These are phyloP conservation scores for Oreochromis mossambicus DNA, from an alignment of 2,797 vertebrate species.

Conservation along the genomic window DNA sequence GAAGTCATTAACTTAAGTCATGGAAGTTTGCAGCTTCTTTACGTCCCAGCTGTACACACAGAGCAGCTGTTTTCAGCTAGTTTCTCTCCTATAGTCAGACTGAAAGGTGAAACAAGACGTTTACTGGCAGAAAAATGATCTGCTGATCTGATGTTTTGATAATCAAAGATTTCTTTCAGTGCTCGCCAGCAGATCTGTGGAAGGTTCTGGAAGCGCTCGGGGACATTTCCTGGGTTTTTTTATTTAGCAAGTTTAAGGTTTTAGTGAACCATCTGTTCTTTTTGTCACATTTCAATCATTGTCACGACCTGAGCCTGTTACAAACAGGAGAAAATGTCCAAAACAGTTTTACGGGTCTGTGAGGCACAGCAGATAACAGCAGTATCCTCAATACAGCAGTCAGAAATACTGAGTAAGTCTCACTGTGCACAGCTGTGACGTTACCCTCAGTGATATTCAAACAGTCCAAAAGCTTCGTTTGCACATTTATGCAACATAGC, in stretches of 20 bases:
- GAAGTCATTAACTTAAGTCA: background rate
- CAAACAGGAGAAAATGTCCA: background rate
- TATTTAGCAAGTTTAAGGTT: background rate
- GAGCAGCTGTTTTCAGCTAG: background rate
- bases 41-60: background rate
- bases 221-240: background rate
- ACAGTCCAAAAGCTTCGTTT: background rate
- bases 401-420: background rate
- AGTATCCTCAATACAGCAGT: rapidly evolving
- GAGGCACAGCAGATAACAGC: background rate
- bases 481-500: background rate
- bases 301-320: background rate
- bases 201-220: background rate
- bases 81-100: background rate
- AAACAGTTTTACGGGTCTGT: too few species aligned
- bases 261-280: background rate
- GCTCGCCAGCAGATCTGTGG: background rate
- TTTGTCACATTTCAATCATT: background rate
- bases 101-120: background rate
- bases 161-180: rapidly evolving
- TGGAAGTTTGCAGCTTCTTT: background rate
- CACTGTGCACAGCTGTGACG: background rate
- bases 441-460: rapidly evolving
- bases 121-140: background rate
- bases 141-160: background rate